A percentile compares a stretch with the other conserved stretches of the same genome.
Conservation (phyloP, 2,113 vertebrate genomes). For the Phyllostomus hastatus region DNA sequence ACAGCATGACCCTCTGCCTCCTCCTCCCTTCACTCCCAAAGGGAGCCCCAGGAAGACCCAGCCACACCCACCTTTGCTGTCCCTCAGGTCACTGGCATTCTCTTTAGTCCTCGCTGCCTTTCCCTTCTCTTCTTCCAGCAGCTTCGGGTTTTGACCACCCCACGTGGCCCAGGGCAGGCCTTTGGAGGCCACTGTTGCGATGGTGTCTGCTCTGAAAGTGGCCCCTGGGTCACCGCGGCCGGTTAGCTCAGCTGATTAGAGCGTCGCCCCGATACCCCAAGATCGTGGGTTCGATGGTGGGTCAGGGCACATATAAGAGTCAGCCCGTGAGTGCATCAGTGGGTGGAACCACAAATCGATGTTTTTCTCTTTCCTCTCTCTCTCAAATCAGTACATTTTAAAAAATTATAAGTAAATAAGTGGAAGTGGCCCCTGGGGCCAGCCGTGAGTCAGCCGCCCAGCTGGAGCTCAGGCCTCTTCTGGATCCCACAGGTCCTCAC, state of each 20-base stretch:
- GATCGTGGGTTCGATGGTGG: too few species aligned
- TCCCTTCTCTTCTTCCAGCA: neutral
- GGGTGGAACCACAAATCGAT: too few species aligned
- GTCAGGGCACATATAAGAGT: too few species aligned
- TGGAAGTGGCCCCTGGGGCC: neutral
- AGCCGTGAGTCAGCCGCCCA: neutral
- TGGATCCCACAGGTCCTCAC: neutral
- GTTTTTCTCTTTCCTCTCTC: too few species aligned
- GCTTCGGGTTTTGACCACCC: neutral
- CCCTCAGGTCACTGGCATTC: neutral
- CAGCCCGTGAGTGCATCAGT: too few species aligned
- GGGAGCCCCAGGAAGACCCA: neutral
- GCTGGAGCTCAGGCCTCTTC: neutral
- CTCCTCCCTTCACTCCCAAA: neutral
- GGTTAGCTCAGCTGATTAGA: too few species aligned
- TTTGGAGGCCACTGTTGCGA: neutral
- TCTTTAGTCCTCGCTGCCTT: neutral
- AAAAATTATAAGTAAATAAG: too few species aligned
- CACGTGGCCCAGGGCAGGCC: neutral
- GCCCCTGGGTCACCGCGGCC: too few species aligned
- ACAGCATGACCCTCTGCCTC: neutral
- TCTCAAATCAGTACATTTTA: too few species aligned
- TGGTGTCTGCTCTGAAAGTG: neutral
- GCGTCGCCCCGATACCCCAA: too few species aligned
- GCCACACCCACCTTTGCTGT: neutral